Evolutionary conservation across 2,888 invertebrate genomes (phyloP), one percentile per base, ranked within the genome.

Genomic region (Hanleya hanleyi): DNA sequence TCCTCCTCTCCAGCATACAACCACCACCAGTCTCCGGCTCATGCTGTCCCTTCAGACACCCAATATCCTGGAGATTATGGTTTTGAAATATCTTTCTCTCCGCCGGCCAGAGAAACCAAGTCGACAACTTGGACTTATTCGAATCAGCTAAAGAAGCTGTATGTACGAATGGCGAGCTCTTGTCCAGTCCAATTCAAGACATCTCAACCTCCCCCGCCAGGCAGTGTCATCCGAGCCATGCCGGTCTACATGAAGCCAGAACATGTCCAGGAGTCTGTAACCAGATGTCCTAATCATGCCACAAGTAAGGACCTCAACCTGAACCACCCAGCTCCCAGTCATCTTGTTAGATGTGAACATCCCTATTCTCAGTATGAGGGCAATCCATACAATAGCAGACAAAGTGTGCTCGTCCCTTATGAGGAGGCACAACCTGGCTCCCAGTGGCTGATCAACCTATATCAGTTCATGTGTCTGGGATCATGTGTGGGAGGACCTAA

Each of bases 401-500:
- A 94, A 57, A 93, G 94, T 22, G 92, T 95, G 0, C 71, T 93
- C 7, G 92, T 94, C 15, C 94, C 94, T 0, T 89, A 95, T 38
- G 92, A 92, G 26, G 82, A 84, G 15, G 93, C 93, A 0, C 92
- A 93, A 76, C 90, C 92, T 3, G 94, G 94, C 0, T 90, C 92
- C 0, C 91, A 92, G 36, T 92, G 92, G 84, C 92, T 93, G 0
- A 92, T 93, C 0, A 93, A 95, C 84, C 93, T 94, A 1, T 95
- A 94, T 88, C 92, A 93, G 84, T 95, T 96, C 86, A 93, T 93
- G 69, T 96, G 96, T 90, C 94, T 95, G 88, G 95, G 94, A 76
- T 94, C 94, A 18, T 96, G 96, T 87, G 92, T 93, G 0, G 93
- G 94, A 0, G 95, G 96, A 0, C 95, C 96, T 91, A 95, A 95